These are phyloP conservation scores for Emmelina monodactyla DNA, from an alignment of 2,888 invertebrate genomes.

Conservation along the genomic window DNA sequence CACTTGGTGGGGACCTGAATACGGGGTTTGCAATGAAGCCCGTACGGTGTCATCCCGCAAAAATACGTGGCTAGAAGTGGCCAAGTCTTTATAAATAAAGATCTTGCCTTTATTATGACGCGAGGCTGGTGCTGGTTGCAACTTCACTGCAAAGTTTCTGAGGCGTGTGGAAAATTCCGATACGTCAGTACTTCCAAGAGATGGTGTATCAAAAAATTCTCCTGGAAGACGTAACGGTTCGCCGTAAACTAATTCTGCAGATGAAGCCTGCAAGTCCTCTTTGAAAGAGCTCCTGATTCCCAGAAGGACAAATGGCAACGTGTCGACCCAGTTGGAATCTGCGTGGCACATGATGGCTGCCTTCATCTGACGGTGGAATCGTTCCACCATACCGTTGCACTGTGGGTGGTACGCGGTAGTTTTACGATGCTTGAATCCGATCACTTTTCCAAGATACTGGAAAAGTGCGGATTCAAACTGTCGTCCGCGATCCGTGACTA, in stretches of 20 bases:
- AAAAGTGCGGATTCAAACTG: slow-evolving; percentile 24
- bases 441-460: slow-evolving; percentile 7
- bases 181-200: not conserved
- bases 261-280: slow-evolving; percentile 11
- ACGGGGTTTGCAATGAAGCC: not conserved
- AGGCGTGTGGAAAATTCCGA: slow-evolving; percentile 1
- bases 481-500: slow-evolving; percentile 18
- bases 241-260: slow-evolving; percentile 18
- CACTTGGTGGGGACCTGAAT: not conserved
- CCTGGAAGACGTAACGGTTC: slow-evolving; percentile 15
- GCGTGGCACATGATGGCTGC: slow-evolving; percentile 23
- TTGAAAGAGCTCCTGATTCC: slow-evolving; percentile 16
- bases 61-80: not conserved
- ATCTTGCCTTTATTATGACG: not conserved
- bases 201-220: slow-evolving; percentile 10
- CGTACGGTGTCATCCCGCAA: not conserved
- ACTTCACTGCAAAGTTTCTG: not conserved
- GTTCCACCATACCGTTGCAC: slow-evolving; percentile 17
- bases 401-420: slow-evolving; percentile 20
- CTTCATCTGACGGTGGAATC: slow-evolving; percentile 14
- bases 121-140: not conserved
- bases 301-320: slow-evolving; percentile 12
- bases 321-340: slow-evolving; percentile 12
- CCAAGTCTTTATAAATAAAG: slow-evolving; percentile 2
- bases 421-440: slow-evolving; percentile 8